phyloP scores from a whole-genome alignment of 2,797 vertebrate genomes.

The Malurus splendens region DNA sequence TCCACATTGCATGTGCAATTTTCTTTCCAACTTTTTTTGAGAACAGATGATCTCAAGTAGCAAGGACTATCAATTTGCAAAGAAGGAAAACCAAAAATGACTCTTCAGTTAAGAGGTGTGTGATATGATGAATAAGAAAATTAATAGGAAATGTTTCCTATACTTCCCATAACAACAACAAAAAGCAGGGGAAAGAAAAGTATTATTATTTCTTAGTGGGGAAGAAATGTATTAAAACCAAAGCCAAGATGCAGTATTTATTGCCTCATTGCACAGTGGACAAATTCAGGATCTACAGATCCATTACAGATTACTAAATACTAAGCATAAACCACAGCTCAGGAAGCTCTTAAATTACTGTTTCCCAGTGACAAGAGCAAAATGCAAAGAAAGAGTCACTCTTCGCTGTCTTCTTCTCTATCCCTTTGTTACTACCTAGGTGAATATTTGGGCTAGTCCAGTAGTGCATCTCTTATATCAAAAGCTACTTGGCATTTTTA shows the following conservation, averaged over 20 bases:
- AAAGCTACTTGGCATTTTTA: background rate
- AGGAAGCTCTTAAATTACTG: background rate
- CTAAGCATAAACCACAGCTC: background rate
- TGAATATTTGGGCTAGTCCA: background rate
- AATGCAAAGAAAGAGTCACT: background rate
- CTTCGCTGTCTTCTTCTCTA: background rate
- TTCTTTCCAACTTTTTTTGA: background rate
- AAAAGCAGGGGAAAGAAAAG: background rate
- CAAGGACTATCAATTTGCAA: background rate
- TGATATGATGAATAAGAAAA: background rate
- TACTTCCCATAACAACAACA: background rate
- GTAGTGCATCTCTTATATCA: background rate
- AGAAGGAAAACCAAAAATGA: background rate
- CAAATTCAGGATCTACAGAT: background rate
- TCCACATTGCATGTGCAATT: background rate
- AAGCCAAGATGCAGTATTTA: background rate
- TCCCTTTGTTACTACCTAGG: background rate
- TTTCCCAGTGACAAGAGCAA: background rate
- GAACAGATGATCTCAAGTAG: background rate
- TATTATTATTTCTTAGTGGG: background rate
- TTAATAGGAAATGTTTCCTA: background rate
- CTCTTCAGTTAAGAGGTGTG: background rate
- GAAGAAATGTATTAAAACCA: background rate
- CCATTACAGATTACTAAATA: background rate
- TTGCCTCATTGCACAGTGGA: background rate